Evolutionary conservation across 1,140 invertebrate genomes (phyloP), one percentile per base, ranked within the genome.

Genomic region (Octopus bimaculoides): DNA sequence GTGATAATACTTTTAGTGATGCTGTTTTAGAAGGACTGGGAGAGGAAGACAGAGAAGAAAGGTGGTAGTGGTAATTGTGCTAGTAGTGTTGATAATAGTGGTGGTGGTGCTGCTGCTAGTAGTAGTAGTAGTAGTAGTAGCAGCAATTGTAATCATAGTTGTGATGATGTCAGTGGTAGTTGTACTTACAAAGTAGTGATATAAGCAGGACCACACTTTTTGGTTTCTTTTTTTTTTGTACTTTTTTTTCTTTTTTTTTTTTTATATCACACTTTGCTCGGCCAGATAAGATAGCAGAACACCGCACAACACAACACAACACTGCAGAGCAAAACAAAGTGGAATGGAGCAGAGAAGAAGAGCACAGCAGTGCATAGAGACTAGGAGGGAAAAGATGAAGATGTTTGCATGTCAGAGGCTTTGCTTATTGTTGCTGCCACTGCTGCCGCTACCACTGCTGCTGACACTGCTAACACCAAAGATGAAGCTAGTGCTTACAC

Each of bases 381-480:
- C 69, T 52, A n/a, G 26, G 20, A 71, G 61, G 53, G 71, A 17
- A 78, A 55, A 78, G 61, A 56, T 69, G 71, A 69, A 26, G 20
- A 41, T 73, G 69, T 74, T 54, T 74, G 69, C 71, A 79, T 74
- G 54, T 74, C 78, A 79, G 69, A 41, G 75, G 12, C 61, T 69
- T 79, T 14, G 69, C 66, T 79, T 55, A 75, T 55, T 75, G 7
- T 53, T 54, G 66, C 69, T 79, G 54, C 69, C 71, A 71, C 71
- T 56, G 66, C 66, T 71, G 66, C 66, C 66, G 66, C 8, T 17
- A 20, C 8, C 66, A 61, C 56, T 61, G 56, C 56, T 61, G 56
- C 9, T 17, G 56, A 61, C 9, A 17, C 9, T 61, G 56, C 9
- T 17, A 17, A 61, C 9, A 17, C 9, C 9, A 17, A 61, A 61